Conservation (phyloP, 2,113 vertebrate genomes). For the Poeciliopsis retropinna region DNA sequence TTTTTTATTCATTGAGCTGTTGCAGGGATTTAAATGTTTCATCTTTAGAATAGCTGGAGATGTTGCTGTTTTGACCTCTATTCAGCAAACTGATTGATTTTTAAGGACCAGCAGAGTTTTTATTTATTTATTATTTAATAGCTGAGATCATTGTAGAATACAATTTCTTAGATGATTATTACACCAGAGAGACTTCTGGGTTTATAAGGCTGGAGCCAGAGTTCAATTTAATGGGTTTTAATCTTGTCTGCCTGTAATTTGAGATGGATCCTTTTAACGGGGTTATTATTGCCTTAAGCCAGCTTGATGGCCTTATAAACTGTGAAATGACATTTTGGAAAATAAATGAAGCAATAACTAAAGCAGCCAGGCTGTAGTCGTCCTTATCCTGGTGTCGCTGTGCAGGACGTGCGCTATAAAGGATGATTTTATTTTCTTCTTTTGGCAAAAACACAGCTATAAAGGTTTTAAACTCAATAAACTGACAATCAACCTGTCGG, state of each 20-base stretch:
- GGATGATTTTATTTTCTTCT: not conserved
- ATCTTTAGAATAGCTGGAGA: not conserved
- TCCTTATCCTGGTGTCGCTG: not conserved
- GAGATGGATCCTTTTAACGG: constrained; percentile 3
- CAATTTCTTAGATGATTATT: not conserved
- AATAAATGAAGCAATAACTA: not conserved
- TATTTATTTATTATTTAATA: not conserved
- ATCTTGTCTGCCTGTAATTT: not conserved
- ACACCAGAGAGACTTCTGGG: not conserved
- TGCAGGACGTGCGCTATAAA: not conserved
- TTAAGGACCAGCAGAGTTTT: not conserved
- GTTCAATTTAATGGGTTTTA: not conserved
- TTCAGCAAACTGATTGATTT: constrained; percentile 1
- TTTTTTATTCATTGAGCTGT: not conserved
- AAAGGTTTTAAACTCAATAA: not conserved
- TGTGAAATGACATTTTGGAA: not conserved
- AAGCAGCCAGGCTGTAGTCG: not conserved
- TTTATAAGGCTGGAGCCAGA: not conserved
- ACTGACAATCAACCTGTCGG: not conserved
- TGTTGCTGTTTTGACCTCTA: not conserved
- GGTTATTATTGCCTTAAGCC: constrained; percentile 3
- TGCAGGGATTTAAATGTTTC: not conserved
- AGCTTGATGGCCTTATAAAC: constrained; percentile 1
- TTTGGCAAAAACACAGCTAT: not conserved
- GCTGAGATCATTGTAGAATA: not conserved